Percentiles rank a stretch among this genome's conserved stretches.
These are phyloP conservation scores for Salmo trutta DNA, from an alignment of 2,797 vertebrate genomes.

Conservation along the genomic window DNA sequence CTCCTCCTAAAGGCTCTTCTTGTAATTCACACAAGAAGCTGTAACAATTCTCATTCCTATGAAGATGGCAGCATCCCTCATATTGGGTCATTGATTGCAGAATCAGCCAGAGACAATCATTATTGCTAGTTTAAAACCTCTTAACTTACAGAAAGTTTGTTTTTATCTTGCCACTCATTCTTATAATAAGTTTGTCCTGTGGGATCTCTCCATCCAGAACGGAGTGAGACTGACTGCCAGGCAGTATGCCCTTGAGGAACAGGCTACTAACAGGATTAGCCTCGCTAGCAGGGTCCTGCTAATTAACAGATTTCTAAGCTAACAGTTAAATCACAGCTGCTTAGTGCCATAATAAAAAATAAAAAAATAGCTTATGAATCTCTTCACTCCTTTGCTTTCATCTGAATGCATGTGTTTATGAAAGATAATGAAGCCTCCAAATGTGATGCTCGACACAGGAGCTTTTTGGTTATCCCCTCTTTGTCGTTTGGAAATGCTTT, in stretches of 20 bases:
- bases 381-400: constrained; percentile 15
- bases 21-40: too few relatives aligned
- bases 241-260: constrained; percentile 11
- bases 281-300: constrained; percentile 7
- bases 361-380: constrained; percentile 23
- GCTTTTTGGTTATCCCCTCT: constrained; percentile 11
- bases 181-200: constrained; percentile 5
- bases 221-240: neutral
- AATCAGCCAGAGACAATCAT: neutral
- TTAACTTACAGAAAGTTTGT: constrained; percentile 11
- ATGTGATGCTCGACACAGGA: constrained; percentile 10
- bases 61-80: too few relatives aligned
- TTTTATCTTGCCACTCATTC: constrained; percentile 5
- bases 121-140: constrained; percentile 2
- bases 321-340: constrained; percentile 18
- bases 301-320: constrained; percentile 16
- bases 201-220: constrained; percentile 2
- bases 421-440: constrained; percentile 18
- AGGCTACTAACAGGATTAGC: constrained; percentile 28
- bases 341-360: constrained; percentile 15
- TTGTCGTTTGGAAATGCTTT: constrained; percentile 12
- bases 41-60: too few relatives aligned
- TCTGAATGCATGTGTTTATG: constrained; percentile 23
- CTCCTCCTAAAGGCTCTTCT: neutral
- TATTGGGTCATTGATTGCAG: neutral